A percentile compares a stretch with the other conserved stretches of the same genome.
Evolutionary conservation across 2,797 vertebrate genomes (phyloP).

Genomic region (Periparus ater): DNA sequence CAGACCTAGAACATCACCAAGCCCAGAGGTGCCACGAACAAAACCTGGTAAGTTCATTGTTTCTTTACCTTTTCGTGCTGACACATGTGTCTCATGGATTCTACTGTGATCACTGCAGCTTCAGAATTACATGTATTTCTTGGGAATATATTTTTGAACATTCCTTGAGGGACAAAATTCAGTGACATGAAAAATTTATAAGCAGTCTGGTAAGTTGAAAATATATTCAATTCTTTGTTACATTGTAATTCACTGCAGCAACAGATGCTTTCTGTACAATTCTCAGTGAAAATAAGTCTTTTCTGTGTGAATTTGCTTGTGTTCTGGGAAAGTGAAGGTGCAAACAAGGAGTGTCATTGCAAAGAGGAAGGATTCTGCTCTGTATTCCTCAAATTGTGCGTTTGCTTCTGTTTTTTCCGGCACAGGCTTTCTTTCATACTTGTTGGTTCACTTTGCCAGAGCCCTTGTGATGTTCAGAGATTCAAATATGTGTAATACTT

Average conservation of each 20-base stretch:
- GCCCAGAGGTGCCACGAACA: conserved; percentile 60
- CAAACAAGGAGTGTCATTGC: background rate
- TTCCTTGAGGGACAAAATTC: background rate
- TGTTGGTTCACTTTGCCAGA: background rate
- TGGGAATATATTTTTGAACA: background rate
- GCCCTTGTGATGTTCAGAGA: background rate
- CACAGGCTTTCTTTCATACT: background rate
- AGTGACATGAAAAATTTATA: background rate
- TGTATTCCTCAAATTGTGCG: background rate
- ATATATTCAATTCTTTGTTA: background rate
- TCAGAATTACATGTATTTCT: background rate
- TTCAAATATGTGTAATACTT: background rate
- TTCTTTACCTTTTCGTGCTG: background rate
- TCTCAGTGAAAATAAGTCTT: background rate
- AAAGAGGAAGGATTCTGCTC: background rate
- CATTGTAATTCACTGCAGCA: background rate
- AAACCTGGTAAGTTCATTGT: conserved; percentile 64
- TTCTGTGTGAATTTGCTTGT: background rate
- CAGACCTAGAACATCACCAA: conserved; percentile 59
- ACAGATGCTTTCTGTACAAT: background rate
- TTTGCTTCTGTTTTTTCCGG: background rate
- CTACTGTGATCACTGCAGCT: background rate
- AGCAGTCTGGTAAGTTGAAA: background rate
- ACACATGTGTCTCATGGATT: background rate
- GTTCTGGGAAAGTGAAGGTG: background rate